Evolutionary conservation across 2,888 invertebrate genomes (phyloP).

Genomic region (Daptonema setosum): DNA sequence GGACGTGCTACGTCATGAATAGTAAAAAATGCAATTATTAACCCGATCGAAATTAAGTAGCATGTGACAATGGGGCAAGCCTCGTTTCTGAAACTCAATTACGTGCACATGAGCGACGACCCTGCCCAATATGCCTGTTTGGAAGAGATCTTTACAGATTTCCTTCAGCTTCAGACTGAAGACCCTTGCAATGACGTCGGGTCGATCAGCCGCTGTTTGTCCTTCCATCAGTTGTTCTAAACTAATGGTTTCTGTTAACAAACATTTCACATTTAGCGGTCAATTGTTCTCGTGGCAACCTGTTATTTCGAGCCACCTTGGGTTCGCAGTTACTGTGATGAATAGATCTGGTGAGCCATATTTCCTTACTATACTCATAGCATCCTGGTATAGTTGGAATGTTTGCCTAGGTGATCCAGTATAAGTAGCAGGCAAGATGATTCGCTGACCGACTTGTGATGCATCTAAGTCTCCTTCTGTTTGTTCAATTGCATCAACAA

Average conservation of each 20-base stretch:
- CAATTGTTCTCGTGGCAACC: too few species aligned
- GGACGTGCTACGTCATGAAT: not conserved
- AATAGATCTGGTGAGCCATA: not conserved
- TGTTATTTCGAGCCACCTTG: not conserved
- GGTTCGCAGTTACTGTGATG: not conserved
- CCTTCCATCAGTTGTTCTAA: not conserved
- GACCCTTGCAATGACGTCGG: not conserved
- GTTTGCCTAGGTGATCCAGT: constrained; percentile 5
- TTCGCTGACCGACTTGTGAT: not conserved
- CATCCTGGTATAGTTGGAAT: constrained; percentile 7
- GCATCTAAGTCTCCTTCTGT: not conserved
- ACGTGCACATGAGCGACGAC: not conserved
- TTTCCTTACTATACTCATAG: not conserved
- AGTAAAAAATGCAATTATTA: not conserved
- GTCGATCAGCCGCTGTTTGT: not conserved
- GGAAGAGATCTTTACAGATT: not conserved
- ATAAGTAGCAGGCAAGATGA: not conserved
- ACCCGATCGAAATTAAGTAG: not conserved
- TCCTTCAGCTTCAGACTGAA: not conserved
- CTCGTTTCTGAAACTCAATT: not conserved
- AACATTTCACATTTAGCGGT: too few species aligned
- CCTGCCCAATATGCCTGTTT: not conserved
- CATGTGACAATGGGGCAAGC: not conserved
- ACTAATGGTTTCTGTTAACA: too few species aligned
- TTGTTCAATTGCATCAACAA: not conserved